Base-by-base conservation (phyloP, 2,113 vertebrate species). In the Cyanocitta stelleri region DNA sequence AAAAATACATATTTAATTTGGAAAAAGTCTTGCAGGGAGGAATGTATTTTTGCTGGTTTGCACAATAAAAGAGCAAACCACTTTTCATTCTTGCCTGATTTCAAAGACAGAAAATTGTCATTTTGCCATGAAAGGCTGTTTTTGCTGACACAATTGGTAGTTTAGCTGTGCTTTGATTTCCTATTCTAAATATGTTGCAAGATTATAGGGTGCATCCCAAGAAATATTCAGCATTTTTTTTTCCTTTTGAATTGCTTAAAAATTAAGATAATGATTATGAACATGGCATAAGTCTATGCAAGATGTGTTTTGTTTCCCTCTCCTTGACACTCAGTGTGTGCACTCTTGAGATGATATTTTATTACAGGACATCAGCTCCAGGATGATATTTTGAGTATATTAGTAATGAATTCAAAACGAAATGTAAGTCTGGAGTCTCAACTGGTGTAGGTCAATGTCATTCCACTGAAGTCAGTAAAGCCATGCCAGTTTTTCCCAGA, bases 141-240 rank as follows among this genome's bases (percentile, higher is more conserved):
- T 97, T 97, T 94, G 83, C 90, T 94, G 85, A 95, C 89, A 96
- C 93, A 97, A 93, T 83, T 73, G 87, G 72, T 96, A 62, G 51
- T 85, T 96, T 92, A 97, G 64, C 86, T 59, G 59, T 67, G 81
- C 78, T 68, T 96, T 97, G 56, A 75, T 96, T 97, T 98, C 95
- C 75, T 95, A 90, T 91, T 93, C 97, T 92, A 93, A 97, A 97
- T 96, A 94, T 91, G 96, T 95, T 96, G 91, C 95, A 94, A 97
- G 95, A 97, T 97, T 97, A 97, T 95, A 97, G 96, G 93, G 87
- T 97, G 41, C 86, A 75, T 90, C 61, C 78, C 23, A 33, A 93
- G 90, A 96, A 96, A 95, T 90, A 93, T 71, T 95, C 93, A 93
- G 96, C 86, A 41, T 23, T 87, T 94, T 96, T 86, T 95, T 95